Percentiles rank a stretch among this genome's conserved stretches.
Evolutionary conservation across 2,797 vertebrate genomes (phyloP).

Genomic region (Spea hammondii): DNA sequence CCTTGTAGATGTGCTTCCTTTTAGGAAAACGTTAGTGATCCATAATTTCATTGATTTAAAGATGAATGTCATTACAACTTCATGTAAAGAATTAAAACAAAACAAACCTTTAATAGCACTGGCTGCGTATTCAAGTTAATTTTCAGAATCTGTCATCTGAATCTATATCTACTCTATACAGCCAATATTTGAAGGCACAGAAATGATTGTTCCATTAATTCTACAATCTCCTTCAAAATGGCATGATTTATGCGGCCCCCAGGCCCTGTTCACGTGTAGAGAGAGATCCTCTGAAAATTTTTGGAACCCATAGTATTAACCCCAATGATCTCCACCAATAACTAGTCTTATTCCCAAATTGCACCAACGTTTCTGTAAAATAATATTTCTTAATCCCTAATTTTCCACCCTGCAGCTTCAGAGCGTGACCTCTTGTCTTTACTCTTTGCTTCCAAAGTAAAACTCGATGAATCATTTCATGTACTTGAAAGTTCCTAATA

Average conservation of each 20-base stretch:
- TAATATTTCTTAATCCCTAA: conserved; percentile 1
- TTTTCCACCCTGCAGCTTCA: conserved; percentile 4
- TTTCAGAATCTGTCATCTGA: too few relatives aligned
- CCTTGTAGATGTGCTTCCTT: conserved; percentile 13
- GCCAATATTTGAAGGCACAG: background rate
- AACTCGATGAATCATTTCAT: background rate
- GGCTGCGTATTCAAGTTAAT: too few relatives aligned
- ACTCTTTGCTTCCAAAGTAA: background rate
- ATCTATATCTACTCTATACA: too few relatives aligned
- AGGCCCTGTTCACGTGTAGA: background rate
- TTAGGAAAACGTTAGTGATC: conserved; percentile 64
- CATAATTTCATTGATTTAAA: conserved; percentile 64
- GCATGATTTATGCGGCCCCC: conserved; percentile 3
- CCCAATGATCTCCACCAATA: background rate
- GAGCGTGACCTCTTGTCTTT: conserved; percentile 3
- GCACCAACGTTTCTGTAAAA: background rate
- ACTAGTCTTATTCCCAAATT: background rate
- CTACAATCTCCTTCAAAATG: background rate
- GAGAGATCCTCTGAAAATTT: background rate
- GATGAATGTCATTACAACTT: conserved; percentile 27
- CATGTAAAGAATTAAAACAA: background rate
- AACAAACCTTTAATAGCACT: too few relatives aligned
- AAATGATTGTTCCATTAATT: background rate
- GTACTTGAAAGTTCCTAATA: background rate
- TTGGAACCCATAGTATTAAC: background rate